These are phyloP conservation scores for Schlechtendalia chinensis DNA, from an alignment of 1,140 invertebrate genomes.

Conservation along the genomic window DNA sequence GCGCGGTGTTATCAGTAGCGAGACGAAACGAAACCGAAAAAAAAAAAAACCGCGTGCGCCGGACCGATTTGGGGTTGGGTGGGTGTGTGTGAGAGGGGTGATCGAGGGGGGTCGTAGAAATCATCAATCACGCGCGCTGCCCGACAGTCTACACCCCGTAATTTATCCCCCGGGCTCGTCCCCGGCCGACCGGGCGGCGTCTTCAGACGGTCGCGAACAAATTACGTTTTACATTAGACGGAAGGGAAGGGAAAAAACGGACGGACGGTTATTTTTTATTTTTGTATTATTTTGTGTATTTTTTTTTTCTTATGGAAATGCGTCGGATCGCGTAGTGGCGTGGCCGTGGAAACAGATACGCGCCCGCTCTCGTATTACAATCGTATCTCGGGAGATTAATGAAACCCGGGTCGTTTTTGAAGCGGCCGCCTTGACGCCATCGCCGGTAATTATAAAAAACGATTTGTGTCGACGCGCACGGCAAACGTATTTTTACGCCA, in stretches of 20 bases:
- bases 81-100: too few species aligned
- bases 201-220: constrained; percentile 46
- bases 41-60: too few species aligned
- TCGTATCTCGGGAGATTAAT: constrained; percentile 46
- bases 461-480: constrained; percentile 40
- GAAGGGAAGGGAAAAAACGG: background rate
- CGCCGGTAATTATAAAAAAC: constrained; percentile 47
- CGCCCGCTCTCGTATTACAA: constrained; percentile 12
- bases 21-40: too few species aligned
- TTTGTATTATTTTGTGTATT: too few species aligned
- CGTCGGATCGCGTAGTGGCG: too few species aligned
- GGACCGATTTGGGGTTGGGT: too few species aligned
- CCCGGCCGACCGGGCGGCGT: constrained; percentile 23
- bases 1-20: too few species aligned
- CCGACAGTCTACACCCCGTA: constrained; percentile 44
- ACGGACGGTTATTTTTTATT: constrained; percentile 18
- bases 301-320: constrained; percentile 47
- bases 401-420: constrained; percentile 48
- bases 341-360: too few species aligned
- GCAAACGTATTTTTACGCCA: constrained; percentile 25
- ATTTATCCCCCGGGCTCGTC: constrained; percentile 47
- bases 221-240: constrained; percentile 49
- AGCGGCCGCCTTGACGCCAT: constrained; percentile 47
- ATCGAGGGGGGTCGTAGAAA: too few species aligned
- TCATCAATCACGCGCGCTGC: constrained; percentile 46